Evolutionary conservation across 2,797 vertebrate species (phyloP), one percentile per base, ranked within the genome.

Genomic region (Acanthis flammea): DNA sequence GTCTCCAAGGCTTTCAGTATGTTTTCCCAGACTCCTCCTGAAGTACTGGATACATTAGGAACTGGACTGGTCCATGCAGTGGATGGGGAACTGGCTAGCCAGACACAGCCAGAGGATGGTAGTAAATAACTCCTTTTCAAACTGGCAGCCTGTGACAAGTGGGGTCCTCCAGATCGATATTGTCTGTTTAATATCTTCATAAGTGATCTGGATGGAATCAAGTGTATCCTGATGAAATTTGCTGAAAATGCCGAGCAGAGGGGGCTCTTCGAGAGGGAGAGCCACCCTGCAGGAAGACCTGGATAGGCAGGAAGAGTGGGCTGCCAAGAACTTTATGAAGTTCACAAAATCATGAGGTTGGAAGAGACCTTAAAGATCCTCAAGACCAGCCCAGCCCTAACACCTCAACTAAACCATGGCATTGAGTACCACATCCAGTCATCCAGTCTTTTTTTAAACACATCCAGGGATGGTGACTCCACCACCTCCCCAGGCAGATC

Each of bases 131-230:
- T 60, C 35, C 23, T 83, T 78, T 73, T 25, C 54, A 66, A 57
- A n/a, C 19, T 22, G 66, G 48, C 54, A 61, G 45, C 30, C 78
- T 57, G 37, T 57, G 30, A 41, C 37, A 73, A 22, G 7, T 51
- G 48, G 33, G 5, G 25, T 67, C 44, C 30, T 4, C 22, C 42
- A 25, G 48, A 41, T 12, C 0, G 0, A 22, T 25, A 24, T 1
- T 45, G 42, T 31, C 28, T 41, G n/a, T 60, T 85, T n/a, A 35
- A 7, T 45, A 50, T 16, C 28, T 66, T 89, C 10, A 3, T 27
- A 61, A 55, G 14, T n/a, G 37, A 51, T 61, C 22, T 65, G 45
- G 45, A 53, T 47, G 39, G 33, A 7, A 30, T 25, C 33, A 53
- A 42, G 39, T 30, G 31, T 22, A 47, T 55, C 30, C 51, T 58